Conservation (phyloP, 2,113 vertebrate species). For the Speoplatyrhinus poulsoni region DNA sequence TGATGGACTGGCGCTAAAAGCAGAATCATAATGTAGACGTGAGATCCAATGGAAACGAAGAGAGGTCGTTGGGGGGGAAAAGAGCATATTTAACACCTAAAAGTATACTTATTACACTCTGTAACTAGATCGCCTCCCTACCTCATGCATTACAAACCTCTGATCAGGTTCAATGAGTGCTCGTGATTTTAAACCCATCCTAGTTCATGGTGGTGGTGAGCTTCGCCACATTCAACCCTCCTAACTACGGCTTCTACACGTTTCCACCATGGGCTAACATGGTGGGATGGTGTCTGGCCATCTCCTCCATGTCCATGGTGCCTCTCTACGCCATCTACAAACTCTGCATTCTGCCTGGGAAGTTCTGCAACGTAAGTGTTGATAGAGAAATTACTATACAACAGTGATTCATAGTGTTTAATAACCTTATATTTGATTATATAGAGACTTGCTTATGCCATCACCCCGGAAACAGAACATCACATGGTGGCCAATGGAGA, state of each 20-base stretch:
- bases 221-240: slow-evolving; percentile 84
- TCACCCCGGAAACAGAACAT: slow-evolving; percentile 86
- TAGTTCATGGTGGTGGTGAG: slow-evolving; percentile 90
- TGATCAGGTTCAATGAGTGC: too few species aligned
- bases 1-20: too few species aligned
- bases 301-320: slow-evolving; percentile 89
- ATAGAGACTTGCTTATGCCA: slow-evolving; percentile 86
- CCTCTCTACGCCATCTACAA: slow-evolving; percentile 90
- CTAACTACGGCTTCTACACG: slow-evolving; percentile 80
- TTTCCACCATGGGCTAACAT: slow-evolving; percentile 88
- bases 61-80: too few species aligned
- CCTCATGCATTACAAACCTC: too few species aligned
- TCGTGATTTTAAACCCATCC: not conserved
- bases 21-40: too few species aligned
- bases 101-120: too few species aligned
- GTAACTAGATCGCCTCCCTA: too few species aligned
- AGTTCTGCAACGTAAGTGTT: slow-evolving; percentile 81
- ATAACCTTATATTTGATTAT: not conserved
- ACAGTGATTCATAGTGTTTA: not conserved
- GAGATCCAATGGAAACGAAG: too few species aligned
- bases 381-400: not conserved
- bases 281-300: slow-evolving; percentile 85
- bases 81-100: too few species aligned
- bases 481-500: slow-evolving; percentile 84
- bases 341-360: slow-evolving; percentile 81